Evolutionary conservation across 1,140 invertebrate species (phyloP), one percentile per base, ranked within the genome.

Genomic region (Brachystomella parvula): DNA sequence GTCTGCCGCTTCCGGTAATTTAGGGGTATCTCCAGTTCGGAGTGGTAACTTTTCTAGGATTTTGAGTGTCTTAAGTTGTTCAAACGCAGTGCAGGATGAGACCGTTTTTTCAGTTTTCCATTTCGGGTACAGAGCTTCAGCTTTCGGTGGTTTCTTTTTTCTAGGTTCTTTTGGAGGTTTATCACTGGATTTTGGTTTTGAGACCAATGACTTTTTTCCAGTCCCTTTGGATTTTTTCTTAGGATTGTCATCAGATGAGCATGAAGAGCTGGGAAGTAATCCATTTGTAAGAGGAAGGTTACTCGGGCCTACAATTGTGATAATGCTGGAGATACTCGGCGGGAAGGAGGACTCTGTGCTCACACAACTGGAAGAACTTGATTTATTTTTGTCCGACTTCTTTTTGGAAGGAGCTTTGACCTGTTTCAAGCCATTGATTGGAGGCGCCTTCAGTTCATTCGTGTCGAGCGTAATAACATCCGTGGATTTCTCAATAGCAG

Each of bases 51-150:
- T 68, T 53, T 68, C 61, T 33, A 71, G 47, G 59, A 64, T 35
- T 61, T 65, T 65, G 47, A 71, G 33, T 26, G 59, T 65, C 47
- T 65, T 71, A 53, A 71, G 33, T 47, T 68, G 63, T 47, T 67
- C 60, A 24, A 68, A 65, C 31, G 67, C 35, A 28, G 28, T 35
- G 0, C 35, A 19, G 9, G 67, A 69, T 30, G 57, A 66, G 29
- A 33, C 53, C 35, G 26, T 33, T 17, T 3, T 33, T n/a, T 32
- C 6, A 19, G 35, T 39, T 39, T 39, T 39, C 35, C 35, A 39
- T 19, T 39, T 39, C 35, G 35, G 35, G 19, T 9, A 39, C 35
- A 39, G 35, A 39, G 35, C 35, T 39, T 9, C 6, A 19, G 19
- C 3, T 61, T 28, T 30, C 49, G 29, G 47, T 17, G 39, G 2